phyloP scores from a whole-genome alignment of 2,113 vertebrate species.

The Antennarius striatus region DNA sequence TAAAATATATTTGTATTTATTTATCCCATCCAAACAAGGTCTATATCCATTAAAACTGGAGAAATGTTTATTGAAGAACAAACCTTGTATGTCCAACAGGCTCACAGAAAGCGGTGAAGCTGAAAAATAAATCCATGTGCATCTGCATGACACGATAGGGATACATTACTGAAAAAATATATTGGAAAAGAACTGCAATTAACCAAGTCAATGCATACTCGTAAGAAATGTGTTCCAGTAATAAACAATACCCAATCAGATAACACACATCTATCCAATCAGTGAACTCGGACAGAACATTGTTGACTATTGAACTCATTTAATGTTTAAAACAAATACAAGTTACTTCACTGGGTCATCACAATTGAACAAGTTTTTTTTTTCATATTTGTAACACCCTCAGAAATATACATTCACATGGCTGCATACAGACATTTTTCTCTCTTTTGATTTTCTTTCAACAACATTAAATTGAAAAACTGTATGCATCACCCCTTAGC shows the following conservation, averaged over 20 bases:
- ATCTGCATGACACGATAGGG: slow-evolving; percentile 12
- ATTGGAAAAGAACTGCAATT: slow-evolving; percentile 23
- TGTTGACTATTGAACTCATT: slow-evolving; percentile 80
- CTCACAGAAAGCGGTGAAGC: slow-evolving; percentile 11
- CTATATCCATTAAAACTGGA: slow-evolving; percentile 9
- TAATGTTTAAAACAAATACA: slow-evolving; percentile 84
- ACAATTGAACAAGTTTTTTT: slow-evolving; percentile 78
- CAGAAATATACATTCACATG: slow-evolving; percentile 82
- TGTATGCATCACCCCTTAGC: slow-evolving; percentile 52
- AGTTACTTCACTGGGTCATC: slow-evolving; percentile 83
- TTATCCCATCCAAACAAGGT: neutral
- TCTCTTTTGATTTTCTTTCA: slow-evolving; percentile 65
- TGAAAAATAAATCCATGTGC: slow-evolving; percentile 15
- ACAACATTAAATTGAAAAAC: slow-evolving; percentile 65
- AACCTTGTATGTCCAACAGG: slow-evolving; percentile 20
- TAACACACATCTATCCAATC: slow-evolving; percentile 57
- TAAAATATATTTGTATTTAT: slow-evolving; percentile 14
- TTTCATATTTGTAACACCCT: slow-evolving; percentile 77
- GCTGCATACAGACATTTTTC: slow-evolving; percentile 73
- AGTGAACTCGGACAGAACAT: slow-evolving; percentile 64
- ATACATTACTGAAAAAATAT: slow-evolving; percentile 25
- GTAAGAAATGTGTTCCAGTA: slow-evolving; percentile 33
- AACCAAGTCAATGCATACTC: slow-evolving; percentile 37
- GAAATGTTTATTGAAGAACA: slow-evolving; percentile 24
- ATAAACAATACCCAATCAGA: slow-evolving; percentile 34